Evolutionary conservation across 2,797 vertebrate species (phyloP), one percentile per base, ranked within the genome.

Genomic region (Neosalanx taihuensis): DNA sequence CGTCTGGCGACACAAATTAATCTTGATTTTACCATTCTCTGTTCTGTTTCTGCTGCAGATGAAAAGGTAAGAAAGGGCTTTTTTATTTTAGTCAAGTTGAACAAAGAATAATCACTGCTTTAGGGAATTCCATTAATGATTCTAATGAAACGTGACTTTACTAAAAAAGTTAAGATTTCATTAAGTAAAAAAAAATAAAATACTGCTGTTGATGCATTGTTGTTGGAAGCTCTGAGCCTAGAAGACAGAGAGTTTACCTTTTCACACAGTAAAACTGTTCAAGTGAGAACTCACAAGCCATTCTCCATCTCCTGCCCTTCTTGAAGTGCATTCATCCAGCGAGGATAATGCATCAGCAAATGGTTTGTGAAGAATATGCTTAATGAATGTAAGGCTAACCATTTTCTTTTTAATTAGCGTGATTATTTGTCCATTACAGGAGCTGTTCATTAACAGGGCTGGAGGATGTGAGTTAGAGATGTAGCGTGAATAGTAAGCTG

Each of bases 351-450:
- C 12, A 5, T 12, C 23, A 5, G 23, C 41, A 66, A 66, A 26
- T 29, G 23, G 41, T 26, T 23, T 18, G 41, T 46, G 64, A 46
- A 66, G 37, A 41, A 66, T 29, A 9, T 49, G 37, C 41, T 66
- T 66, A 51, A 66, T 49, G 64, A 51, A 41, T 49, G 20, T 13
- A 66, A 29, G 23, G 64, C 41, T 64, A 41, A 64, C 23, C 63
- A 46, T 64, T 20, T 20, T 46, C 6, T 37, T 64, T 66, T 20
- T 49, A 66, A 66, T 18, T 13, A 51, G n/a, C 6, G 41, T 49
- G 12, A 66, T 66, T 49, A 66, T 66, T 66, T 30, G 37, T 49
- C 41, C 64, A 66, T 66, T 66, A 49, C 17, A 51, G 13, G 37
- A 15, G 41, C 37, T 66, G 49, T 66, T 20, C 37, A 37, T 33